Base-by-base conservation (phyloP, 1,140 invertebrate genomes). In the Drosophila ercepeae region DNA sequence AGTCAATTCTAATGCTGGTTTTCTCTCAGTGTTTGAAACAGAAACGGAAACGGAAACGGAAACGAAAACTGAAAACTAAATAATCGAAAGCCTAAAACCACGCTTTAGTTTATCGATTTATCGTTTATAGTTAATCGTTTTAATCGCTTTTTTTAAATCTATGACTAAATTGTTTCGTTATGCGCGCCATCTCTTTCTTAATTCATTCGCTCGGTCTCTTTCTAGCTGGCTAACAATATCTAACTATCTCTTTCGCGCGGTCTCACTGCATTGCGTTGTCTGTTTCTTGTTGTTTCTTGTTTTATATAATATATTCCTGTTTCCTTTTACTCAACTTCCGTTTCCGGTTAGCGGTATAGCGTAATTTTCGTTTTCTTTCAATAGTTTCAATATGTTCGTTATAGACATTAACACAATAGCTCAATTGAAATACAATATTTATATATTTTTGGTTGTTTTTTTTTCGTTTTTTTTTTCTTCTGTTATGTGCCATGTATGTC, bases 331-430 rank as follows among this genome's bases (percentile, higher is more conserved):
- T 71, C 14, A 14, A 16, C 45, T 54, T 61, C 57, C 70, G 44
- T 64, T 67, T 67, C 60, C 63, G 27, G 25, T 9, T n/a, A 65
- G 29, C 50, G 39, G 32, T 50, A 54, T 64, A 63, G 49, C 68
- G 46, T 60, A 23, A 39, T 13, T 39, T 16, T 21, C 21, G 4
- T 41, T 59, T 45, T 25, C 25, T 18, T 39, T 41, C 18, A 67
- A 50, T 52, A 60, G 41, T 34, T 52, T 51, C 48, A 52, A 36
- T 71, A 72, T 48, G 32, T 42, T 72, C 39, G 59, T 57, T 59
- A 78, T 75, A 71, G 57, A 81, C 58, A 64, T 57, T 53, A 83
- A 83, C 79, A 67, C 70, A 78, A 84, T 78, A 68, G 69, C 52
- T 49, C 61, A 74, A 55, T 73, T 45, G 58, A 78, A 84, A 70